Evolutionary conservation across 2,888 invertebrate species (phyloP), one percentile per base, ranked within the genome.

Genomic region (Lasioglossum oenotherae): DNA sequence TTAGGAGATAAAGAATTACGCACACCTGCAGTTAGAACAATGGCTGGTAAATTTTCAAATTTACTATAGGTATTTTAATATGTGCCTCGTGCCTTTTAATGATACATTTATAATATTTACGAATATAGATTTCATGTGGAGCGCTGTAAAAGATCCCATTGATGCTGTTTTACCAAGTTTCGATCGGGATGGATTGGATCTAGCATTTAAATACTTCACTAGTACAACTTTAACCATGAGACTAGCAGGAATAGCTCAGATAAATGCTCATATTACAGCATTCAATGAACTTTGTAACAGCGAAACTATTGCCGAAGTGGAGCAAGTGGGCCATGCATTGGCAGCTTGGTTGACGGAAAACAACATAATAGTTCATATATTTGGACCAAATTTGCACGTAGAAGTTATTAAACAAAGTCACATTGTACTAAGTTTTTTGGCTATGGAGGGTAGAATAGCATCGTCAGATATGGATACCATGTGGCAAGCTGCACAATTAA

Each of bases 401-500:
- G 99, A 99, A 97, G 98, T 98, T 93, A 98, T 99, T 87, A 99
- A 99, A 94, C 99, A 99, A 95, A 98, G 99, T 89, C 99, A 99
- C 95, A 97, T 98, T 92, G 98, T 99, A 87, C 96, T 99, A 75
- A 98, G 98, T 95, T 98, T 99, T 95, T 96, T 99, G 87, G 99
- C 99, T 0, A 98, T 98, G 95, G 99, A 99, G 95, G 98, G 98
- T 67, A 97, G 98, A 90, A 97, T 99, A 64, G 98, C 98, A 0
- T 97, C 98, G 81, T 98, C 98, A 82, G 98, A 99, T 92, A 97
- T 99, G 90, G 98, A 99, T 94, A 96, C 98, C 64, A 98, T 99
- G 88, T 99, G 99, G 99, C 98, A 98, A 89, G 98, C 99, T 0
- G 98, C 99, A 0, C 99, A 99, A 95, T 95, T 99, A 77, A 99